Evolutionary conservation across 2,113 vertebrate species (phyloP).

Genomic region (Festucalex cinctus): DNA sequence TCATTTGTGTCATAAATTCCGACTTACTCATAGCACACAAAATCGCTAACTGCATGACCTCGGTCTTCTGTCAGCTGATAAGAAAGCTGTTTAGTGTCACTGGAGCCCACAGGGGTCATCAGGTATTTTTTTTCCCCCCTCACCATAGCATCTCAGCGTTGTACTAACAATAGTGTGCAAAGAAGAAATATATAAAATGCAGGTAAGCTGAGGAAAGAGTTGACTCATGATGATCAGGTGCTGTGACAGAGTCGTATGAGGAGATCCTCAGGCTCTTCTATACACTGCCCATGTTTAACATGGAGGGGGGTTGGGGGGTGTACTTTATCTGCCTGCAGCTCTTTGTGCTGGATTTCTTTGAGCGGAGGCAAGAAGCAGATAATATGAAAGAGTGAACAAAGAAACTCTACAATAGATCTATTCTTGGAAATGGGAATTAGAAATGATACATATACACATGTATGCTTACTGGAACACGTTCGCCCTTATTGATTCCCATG

Average conservation of each 20-base stretch:
- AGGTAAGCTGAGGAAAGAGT: background rate
- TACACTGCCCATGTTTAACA: conserved; percentile 28
- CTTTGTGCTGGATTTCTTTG: conserved; percentile 49
- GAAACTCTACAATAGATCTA: conserved; percentile 43
- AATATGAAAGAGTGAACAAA: conserved; percentile 47
- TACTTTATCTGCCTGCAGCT: conserved; percentile 44
- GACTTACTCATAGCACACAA: background rate
- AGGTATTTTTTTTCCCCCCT: background rate
- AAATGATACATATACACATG: conserved; percentile 5
- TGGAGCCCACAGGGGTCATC: conserved; percentile 25
- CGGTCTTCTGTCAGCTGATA: conserved; percentile 23
- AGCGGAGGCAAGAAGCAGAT: conserved; percentile 52
- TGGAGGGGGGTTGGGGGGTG: background rate
- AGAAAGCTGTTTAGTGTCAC: conserved; percentile 28
- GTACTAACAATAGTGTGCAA: background rate
- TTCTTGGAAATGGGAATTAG: conserved; percentile 59
- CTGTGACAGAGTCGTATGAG: conserved; percentile 27
- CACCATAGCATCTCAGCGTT: background rate
- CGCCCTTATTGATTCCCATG: conserved; percentile 17
- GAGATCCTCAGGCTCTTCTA: conserved; percentile 45
- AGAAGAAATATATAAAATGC: background rate
- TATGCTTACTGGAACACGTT: conserved; percentile 22
- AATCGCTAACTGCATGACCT: conserved; percentile 17
- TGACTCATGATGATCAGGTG: conserved; percentile 28
- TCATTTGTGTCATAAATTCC: conserved; percentile 11